Base-by-base conservation (phyloP, 2,797 vertebrate genomes). In the Neosilurus hyrtlii region DNA sequence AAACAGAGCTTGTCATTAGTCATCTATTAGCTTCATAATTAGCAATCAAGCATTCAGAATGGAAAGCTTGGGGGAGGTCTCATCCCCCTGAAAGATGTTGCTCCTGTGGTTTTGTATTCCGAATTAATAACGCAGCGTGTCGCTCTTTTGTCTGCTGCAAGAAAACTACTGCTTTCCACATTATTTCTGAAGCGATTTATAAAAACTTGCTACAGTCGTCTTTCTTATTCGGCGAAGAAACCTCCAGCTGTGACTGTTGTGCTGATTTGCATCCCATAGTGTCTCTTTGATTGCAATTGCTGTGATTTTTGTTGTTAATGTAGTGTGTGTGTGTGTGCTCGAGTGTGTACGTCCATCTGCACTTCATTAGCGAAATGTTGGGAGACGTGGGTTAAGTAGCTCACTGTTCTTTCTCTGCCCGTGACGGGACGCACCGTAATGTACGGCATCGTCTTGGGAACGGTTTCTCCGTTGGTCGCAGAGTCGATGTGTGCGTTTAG, bases 401-500 rank as follows among this genome's bases (percentile, higher is more conserved):
- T 56, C 8, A 0, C 54, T 73, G 79, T 57, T 68, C 80, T 83
- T 71, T 80, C 56, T 54, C 65, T n/a, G 56, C 73, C 22, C 30
- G 12, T 22, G 22, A 72, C 24, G 16, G 81, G 82, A 80, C 62
- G 37, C 68, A 35, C 74, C 72, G 78, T 83, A 77, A 68, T 66
- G 57, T 51, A 70, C 37, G 1, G 1, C 22, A 63, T 87, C 71
- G 65, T 77, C 86, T 85, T 85, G 89, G 88, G 54, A 85, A 88
- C 87, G 30, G 80, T 70, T 75, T 80, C 77, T 43, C 12, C 81
- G n/a, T 59, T 18, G 30, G 49, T 84, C 14, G 26, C 63, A 0
- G 49, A 67, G 72, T 81, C 77, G 81, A 83, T 63, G 26, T 67
- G 74, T 77, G 81, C 68, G 67, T 83, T 84, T 75, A 79, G 76